A percentile compares a stretch with the other conserved stretches of the same genome.
These are phyloP conservation scores for Phalacrocorax aristotelis DNA, from an alignment of 2,113 vertebrate genomes.

Conservation along the genomic window DNA sequence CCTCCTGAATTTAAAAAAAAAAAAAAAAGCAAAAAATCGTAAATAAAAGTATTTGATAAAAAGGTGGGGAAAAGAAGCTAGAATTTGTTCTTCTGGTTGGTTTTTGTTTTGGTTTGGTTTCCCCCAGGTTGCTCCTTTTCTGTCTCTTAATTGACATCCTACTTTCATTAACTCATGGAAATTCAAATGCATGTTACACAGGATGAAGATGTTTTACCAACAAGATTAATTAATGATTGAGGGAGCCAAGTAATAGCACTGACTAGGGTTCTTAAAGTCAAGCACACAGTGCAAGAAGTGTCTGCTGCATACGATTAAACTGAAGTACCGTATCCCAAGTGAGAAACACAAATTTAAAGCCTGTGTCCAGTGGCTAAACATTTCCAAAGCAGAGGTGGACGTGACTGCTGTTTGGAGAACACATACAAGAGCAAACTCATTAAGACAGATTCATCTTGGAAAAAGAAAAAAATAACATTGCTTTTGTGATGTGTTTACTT, in stretches of 20 bases:
- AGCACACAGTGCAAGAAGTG: neutral
- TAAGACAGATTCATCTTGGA: neutral
- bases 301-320: neutral
- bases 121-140: neutral
- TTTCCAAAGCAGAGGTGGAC: neutral
- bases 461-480: neutral
- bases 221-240: neutral
- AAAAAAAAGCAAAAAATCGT: neutral
- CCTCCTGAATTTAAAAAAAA: neutral
- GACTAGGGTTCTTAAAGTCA: neutral
- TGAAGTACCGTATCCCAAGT: rapidly evolving
- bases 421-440: neutral
- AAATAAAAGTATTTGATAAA: neutral
- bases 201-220: conserved; percentile 7
- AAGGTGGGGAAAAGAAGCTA: neutral
- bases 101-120: neutral
- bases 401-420: neutral
- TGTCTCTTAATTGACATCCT: neutral
- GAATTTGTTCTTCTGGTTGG: neutral
- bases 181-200: neutral
- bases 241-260: neutral
- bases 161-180: neutral
- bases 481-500: neutral
- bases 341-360: neutral
- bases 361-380: rapidly evolving